Base-by-base conservation (phyloP, 2,113 vertebrate species). In the Chamaetylas fuelleborni region DNA sequence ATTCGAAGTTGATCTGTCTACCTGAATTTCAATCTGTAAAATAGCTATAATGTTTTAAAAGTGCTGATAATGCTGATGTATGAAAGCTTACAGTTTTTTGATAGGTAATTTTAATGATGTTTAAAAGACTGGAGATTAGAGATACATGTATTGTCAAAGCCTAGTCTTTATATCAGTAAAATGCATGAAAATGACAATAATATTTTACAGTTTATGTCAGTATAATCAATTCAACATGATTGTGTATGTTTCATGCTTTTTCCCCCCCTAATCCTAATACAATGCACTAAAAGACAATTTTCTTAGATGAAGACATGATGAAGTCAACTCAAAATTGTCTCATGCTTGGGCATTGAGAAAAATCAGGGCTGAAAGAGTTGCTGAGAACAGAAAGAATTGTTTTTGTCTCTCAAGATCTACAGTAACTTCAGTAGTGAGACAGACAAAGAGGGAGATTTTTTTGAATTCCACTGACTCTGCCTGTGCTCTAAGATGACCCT, bases 191-290 rank as follows among this genome's bases (percentile, higher is more conserved):
- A 87, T 76, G 6, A 11, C 12, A 7, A 42, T 82, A 79, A 34
- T 24, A 28, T 17, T 71, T 65, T 38, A 10, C 9, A 38, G 5
- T 72, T 88, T 78, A 38, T n/a, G 42, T 29, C 13, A 9, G 3
- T 40, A 10, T 51, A 67, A 71, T 54, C 2, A 66, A 26, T 66
- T 85, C 14, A 23, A 51, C 25, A 58, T 8, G 11, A 26, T 7
- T 60, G 8, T 31, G 8, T 72, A 42, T 51, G 12, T 26, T 93
- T 93, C 47, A 23, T 40, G 19, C 6, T 89, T 0, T 0, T 0
- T 15, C 50, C 8, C 1, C 0, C 1, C 26, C 36, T 15, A n/a
- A 5, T 40, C 9, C 7, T 58, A 85, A 58, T 7, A 31, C 5
- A 65, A 29, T n/a, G 16, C 11, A 54, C 6, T 69, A 45, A 57